phyloP scores from a whole-genome alignment of 2,888 invertebrate species.

The Crematogaster levior region DNA sequence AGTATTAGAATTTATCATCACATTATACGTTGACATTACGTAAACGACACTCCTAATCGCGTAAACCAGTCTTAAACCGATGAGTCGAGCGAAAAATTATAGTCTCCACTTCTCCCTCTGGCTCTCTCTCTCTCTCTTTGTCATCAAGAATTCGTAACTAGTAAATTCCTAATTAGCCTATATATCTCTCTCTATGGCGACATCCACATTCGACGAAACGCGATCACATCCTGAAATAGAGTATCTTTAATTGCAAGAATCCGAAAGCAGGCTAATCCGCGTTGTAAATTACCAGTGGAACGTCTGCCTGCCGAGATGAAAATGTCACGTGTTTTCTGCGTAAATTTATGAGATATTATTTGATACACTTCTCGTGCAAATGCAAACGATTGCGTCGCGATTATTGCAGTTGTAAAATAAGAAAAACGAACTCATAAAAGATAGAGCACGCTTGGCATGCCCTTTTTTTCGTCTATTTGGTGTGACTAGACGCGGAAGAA shows the following conservation, averaged over 20 bases:
- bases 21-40: conserved; percentile 5
- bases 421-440: conserved; percentile 13
- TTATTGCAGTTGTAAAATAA: conserved; percentile 27
- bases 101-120: not conserved
- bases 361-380: conserved; percentile 22
- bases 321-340: not conserved
- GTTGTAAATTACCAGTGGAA: conserved; percentile 20
- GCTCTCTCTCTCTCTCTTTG: no score
- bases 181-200: conserved; percentile 7
- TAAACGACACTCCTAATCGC: not conserved
- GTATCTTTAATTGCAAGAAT: conserved; percentile 27
- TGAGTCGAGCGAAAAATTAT: conserved; percentile 26
- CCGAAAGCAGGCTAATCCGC: not conserved
- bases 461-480: conserved; percentile 21
- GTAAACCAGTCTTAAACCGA: conserved; percentile 32
- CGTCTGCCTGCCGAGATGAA: not conserved
- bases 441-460: not conserved
- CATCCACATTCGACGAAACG: not conserved
- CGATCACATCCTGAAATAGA: not conserved
- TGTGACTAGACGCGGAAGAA: not conserved
- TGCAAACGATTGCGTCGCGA: not conserved
- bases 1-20: conserved; percentile 32
- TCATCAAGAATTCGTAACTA: conserved; percentile 7
- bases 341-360: conserved; percentile 40
- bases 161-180: not conserved